Base-by-base conservation (phyloP, 2,797 vertebrate genomes). In the Chaenodraco wilsoni region DNA sequence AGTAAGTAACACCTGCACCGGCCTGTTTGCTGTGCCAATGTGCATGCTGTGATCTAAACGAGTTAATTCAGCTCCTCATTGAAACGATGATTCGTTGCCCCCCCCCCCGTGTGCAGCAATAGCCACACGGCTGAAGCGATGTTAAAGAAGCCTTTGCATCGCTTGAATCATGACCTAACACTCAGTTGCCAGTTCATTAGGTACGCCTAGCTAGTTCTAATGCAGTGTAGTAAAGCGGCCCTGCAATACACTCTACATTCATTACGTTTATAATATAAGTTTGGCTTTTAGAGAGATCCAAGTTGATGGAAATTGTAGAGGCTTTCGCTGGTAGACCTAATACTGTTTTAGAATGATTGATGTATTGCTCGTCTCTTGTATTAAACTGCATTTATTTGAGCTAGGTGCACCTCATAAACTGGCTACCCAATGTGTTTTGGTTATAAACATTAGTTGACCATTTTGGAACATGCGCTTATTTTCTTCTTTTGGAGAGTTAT, bases 1-100 rank as follows among this genome's bases (percentile, higher is more conserved):
- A 94, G 97, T 98, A 98, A 98, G 97, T 98, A 97, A 89, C 88
- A 74, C 81, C 94, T 86, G 84, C 85, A 63, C 78, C 82, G 76
- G 79, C 90, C 72, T 69, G 84, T 94, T 91, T 96, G 95, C 94
- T 89, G 94, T 96, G 96, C 79, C 87, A 82, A 69, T 86, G 92
- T 93, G 96, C 96, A 95, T 97, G 96, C 84, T 87, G 79, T 82
- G 81, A 92, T 94, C 81, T 88, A 80, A 93, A 40, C 62, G 31
- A 76, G 73, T 78, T 92, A 93, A 94, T 94, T 92, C 68, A 82
- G 78, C 59, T 82, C 55, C 62, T 77, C 41, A 2, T 85, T 74
- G 7, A 37, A 69, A 74, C 65, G 27, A 63, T 11, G 5, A 65
- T 80, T 27, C 23, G 54, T 41, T 74, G 48, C 62, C 76, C 72